phyloP scores from a whole-genome alignment of 2,113 vertebrate genomes.

The Gallinago jamesoni region DNA sequence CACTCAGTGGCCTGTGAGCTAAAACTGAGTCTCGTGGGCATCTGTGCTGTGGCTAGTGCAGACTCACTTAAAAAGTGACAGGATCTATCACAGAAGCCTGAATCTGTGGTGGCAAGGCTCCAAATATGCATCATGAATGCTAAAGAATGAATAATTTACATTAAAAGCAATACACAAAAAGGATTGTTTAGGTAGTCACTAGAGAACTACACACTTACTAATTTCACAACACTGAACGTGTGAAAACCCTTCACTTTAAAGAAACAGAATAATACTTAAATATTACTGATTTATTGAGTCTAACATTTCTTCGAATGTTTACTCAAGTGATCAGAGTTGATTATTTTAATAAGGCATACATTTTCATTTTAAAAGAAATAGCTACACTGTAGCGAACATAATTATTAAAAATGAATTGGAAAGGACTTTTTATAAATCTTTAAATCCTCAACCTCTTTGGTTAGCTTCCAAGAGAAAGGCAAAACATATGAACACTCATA shows the following conservation, averaged over 20 bases:
- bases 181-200: neutral
- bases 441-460: neutral
- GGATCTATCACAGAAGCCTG: neutral
- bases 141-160: neutral
- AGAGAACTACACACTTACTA: neutral
- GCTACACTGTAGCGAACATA: neutral
- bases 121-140: neutral
- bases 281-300: neutral
- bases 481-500: neutral
- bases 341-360: neutral
- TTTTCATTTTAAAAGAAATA: neutral
- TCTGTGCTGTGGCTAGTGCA: accelerated
- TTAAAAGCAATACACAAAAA: neutral
- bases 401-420: neutral
- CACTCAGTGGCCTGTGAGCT: neutral
- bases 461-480: neutral
- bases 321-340: neutral
- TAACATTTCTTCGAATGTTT: neutral
- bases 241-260: neutral
- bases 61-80: neutral
- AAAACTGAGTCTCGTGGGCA: neutral
- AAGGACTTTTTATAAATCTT: neutral
- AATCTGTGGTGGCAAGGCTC: neutral
- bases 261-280: neutral
- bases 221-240: neutral